A percentile compares a stretch with the other conserved stretches of the same genome.
Evolutionary conservation across 92 coral and sea anemone species (phyloP).

Genomic region (Porites rus): DNA sequence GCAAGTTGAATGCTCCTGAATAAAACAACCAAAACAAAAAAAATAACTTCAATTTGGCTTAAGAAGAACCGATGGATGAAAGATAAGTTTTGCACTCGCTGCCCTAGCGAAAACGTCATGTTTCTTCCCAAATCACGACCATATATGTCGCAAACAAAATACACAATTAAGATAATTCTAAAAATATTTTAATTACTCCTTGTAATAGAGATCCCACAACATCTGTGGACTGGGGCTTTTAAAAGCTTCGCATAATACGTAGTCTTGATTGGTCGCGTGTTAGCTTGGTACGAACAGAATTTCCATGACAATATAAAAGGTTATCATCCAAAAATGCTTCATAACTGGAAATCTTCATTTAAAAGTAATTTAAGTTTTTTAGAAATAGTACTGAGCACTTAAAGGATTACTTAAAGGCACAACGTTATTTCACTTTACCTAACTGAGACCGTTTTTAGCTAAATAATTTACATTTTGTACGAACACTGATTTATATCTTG

Average conservation of each 20-base stretch:
- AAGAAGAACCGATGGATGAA: no score
- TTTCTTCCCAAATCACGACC: neutral
- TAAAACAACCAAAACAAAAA: no score
- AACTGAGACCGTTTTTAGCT: no score
- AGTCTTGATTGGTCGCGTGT: neutral
- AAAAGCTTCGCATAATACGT: neutral
- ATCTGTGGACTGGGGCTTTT: neutral
- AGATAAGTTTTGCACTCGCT: no score
- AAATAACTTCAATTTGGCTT: no score
- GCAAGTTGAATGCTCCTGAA: neutral
- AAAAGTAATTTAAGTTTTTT: neutral
- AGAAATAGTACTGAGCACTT: neutral
- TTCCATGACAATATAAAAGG: slow-evolving; percentile 19
- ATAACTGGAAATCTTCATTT: neutral
- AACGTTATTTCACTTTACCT: neutral
- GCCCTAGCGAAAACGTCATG: neutral
- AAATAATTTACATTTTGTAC: no score
- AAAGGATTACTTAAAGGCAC: neutral
- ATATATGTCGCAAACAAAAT: neutral
- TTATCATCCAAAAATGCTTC: neutral
- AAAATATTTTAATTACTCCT: no score
- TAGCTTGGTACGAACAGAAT: neutral
- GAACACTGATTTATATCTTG: no score
- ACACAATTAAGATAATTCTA: no score
- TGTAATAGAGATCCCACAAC: neutral